Percentiles rank a stretch among this genome's conserved stretches.
Conservation (phyloP, 2,888 invertebrate genomes). For the Alentia gelatinosa region DNA sequence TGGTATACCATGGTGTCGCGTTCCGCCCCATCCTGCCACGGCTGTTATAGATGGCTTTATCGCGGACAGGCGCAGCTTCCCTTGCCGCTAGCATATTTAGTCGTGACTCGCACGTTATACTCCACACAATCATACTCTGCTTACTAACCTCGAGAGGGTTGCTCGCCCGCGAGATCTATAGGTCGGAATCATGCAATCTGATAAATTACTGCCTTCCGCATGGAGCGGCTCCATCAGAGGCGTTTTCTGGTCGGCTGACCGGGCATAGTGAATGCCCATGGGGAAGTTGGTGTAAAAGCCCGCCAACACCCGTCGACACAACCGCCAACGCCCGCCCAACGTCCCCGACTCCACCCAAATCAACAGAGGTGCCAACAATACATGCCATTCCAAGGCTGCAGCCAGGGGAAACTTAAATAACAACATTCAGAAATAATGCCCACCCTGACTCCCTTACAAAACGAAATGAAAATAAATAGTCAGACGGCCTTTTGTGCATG, state of each 20-base stretch:
- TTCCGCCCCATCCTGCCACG: too few species aligned
- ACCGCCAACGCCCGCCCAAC: neutral
- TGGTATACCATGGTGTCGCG: too few species aligned
- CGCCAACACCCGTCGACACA: neutral
- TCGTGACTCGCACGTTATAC: neutral
- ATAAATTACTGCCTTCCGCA: neutral
- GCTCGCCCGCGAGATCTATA: neutral
- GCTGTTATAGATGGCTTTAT: neutral
- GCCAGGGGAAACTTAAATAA: neutral
- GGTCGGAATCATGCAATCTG: neutral
- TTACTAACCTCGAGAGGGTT: neutral
- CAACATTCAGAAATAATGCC: too few species aligned
- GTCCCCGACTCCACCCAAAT: neutral
- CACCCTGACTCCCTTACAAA: too few species aligned
- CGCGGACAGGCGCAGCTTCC: neutral
- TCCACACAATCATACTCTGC: constrained; percentile 1
- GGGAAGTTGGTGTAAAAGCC: neutral
- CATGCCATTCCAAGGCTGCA: neutral
- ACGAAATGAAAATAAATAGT: neutral
- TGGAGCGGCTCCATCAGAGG: neutral
- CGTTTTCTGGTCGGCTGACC: neutral
- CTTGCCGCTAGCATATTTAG: neutral
- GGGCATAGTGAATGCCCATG: neutral
- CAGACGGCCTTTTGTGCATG: neutral
- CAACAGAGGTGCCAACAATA: neutral